These are phyloP conservation scores for Atta cephalotes DNA, from an alignment of 1,140 invertebrate species.

Conservation along the genomic window DNA sequence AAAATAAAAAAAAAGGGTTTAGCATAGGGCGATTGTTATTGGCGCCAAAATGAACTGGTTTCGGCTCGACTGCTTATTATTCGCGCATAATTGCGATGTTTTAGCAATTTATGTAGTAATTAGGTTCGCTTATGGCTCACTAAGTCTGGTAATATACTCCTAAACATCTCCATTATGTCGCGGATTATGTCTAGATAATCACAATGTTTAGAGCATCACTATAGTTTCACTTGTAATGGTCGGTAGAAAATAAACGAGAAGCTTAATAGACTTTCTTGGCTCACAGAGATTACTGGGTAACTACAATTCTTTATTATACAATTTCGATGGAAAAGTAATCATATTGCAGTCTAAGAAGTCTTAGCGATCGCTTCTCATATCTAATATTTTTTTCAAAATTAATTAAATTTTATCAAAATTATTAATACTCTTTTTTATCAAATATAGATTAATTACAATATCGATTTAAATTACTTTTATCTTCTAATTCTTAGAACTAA, in stretches of 20 bases:
- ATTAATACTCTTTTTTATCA: too few relatives aligned
- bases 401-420: not conserved
- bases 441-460: too few relatives aligned
- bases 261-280: constrained; percentile 23
- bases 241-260: constrained; percentile 25
- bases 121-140: constrained; percentile 66
- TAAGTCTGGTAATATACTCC: constrained; percentile 50
- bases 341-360: not conserved
- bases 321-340: not conserved
- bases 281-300: constrained; percentile 28
- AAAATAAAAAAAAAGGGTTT: constrained; percentile 30
- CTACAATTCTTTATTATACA: not conserved
- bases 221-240: constrained; percentile 70
- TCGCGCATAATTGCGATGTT: constrained; percentile 59
- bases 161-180: constrained; percentile 78
- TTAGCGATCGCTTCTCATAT: not conserved
- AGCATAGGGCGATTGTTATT: constrained; percentile 54
- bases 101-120: constrained; percentile 77
- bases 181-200: constrained; percentile 76
- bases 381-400: not conserved
- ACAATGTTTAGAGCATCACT: constrained; percentile 66
- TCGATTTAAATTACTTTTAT: too few relatives aligned
- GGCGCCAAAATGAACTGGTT: constrained; percentile 65
- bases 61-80: constrained; percentile 64
- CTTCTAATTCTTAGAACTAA: too few relatives aligned